phyloP scores from a whole-genome alignment of 2,888 invertebrate species.

The Orchesellides sinensis region DNA sequence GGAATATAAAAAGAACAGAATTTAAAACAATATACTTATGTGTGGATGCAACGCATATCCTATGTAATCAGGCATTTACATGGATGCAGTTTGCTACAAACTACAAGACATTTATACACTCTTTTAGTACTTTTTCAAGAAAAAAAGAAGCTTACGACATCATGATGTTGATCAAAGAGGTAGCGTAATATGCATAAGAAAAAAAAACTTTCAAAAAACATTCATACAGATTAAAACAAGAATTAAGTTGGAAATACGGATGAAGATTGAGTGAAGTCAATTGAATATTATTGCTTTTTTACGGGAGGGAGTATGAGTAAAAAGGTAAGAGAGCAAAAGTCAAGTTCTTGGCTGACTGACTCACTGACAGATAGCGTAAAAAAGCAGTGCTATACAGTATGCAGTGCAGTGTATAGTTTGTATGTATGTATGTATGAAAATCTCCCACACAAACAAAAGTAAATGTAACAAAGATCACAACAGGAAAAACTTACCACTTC shows the following conservation, averaged over 20 bases:
- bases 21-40: background rate
- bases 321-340: background rate
- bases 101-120: background rate
- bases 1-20: background rate
- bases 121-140: background rate
- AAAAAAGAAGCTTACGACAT: background rate
- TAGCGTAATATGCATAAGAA: background rate
- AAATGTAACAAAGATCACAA: too few species aligned
- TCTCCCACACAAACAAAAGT: too few species aligned
- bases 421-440: too few species aligned
- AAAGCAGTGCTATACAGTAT: background rate
- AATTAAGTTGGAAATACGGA: background rate
- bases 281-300: background rate
- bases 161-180: too few species aligned
- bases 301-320: too few species aligned
- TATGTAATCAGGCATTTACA: too few species aligned
- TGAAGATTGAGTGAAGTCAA: too few species aligned
- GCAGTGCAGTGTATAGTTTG: too few species aligned
- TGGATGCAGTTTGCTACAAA: too few species aligned
- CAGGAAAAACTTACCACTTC: too few species aligned
- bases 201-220: background rate
- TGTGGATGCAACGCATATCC: conserved; percentile 2
- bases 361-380: background rate
- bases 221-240: background rate
- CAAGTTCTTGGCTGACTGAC: background rate